Base-by-base conservation (phyloP, 2,888 invertebrate species). In the Cotesia congregata region DNA sequence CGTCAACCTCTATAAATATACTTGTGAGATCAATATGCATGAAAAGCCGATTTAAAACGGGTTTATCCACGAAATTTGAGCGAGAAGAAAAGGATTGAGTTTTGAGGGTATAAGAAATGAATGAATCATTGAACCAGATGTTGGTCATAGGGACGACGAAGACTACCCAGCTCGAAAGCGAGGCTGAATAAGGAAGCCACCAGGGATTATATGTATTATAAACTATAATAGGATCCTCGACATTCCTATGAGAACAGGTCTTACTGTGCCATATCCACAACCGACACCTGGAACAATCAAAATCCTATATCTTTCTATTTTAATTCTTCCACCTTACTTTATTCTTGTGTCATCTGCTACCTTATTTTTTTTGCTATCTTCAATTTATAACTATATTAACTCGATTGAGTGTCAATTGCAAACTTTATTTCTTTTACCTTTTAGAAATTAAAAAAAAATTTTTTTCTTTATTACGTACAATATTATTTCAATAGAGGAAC, bases 241-340 rank as follows among this genome's bases (percentile, higher is more conserved):
- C 83, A 87, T 86, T 86, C 84, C 82, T 50, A 50, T 77, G 77
- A 79, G 81, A 85, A 82, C 86, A 86, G 86, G 86, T 87, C 84
- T 83, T 80, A 84, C 86, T 86, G 85, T 85, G 82, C 83, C 78
- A 82, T 75, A 83, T 83, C 78, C 72, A 72, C 6, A 17, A 7
- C 5, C 7, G 50, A 68, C 9, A 15, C 6, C 39, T 40, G 39
- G 15, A 15, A 68, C 68, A 68, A 68, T 68, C n/a, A 40, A 68
- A 68, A 41, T 15, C 68, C 41, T 17, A 41, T 68, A 50, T 41
- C 15, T 41, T 68, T 68, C 12, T 68, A 50, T 50, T 50, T 50
- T 12, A 50, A 50, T 50, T 50, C 7, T 50, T 50, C 12, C 50
- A 50, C 50, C 12, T 50, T 50, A 50, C 4, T 50, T 41, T 39